phyloP scores from a whole-genome alignment of 2,113 vertebrate species.

The Macquaria ambigua region DNA sequence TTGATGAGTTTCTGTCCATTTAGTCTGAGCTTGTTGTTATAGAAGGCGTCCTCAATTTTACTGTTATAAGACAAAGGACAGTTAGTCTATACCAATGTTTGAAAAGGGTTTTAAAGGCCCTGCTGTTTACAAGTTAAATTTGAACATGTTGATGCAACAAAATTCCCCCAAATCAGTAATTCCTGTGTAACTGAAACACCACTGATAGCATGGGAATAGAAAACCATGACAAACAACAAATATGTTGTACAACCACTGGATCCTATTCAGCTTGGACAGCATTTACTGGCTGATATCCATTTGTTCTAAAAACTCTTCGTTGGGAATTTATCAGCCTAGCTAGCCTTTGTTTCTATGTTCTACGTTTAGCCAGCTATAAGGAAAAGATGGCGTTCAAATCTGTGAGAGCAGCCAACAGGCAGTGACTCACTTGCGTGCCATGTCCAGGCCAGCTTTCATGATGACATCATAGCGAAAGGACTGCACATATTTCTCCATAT shows the following conservation, averaged over 20 bases:
- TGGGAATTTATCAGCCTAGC: not conserved
- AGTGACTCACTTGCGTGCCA: constrained; percentile 92
- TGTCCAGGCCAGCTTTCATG: constrained; percentile 91
- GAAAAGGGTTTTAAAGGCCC: not conserved
- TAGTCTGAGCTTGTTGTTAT: constrained; percentile 91
- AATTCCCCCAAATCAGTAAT: not conserved
- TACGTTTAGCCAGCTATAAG: not conserved
- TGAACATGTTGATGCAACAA: not conserved
- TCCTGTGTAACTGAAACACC: not conserved
- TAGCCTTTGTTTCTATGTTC: not conserved
- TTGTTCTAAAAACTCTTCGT: not conserved
- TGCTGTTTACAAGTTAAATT: not conserved
- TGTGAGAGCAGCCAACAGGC: not conserved
- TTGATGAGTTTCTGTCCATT: constrained; percentile 96
- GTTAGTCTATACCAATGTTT: not conserved
- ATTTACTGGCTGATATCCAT: not conserved
- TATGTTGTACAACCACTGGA: not conserved
- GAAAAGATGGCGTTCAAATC: not conserved
- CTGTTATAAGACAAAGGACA: constrained; percentile 77
- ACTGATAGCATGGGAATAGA: not conserved
- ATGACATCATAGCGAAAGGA: constrained; percentile 93
- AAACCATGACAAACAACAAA: not conserved
- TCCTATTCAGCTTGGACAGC: not conserved
- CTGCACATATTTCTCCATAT: constrained; percentile 90
- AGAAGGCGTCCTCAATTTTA: constrained; percentile 97